Base-by-base conservation (phyloP, 2,113 vertebrate species). In the Cochlearius cochlearius region DNA sequence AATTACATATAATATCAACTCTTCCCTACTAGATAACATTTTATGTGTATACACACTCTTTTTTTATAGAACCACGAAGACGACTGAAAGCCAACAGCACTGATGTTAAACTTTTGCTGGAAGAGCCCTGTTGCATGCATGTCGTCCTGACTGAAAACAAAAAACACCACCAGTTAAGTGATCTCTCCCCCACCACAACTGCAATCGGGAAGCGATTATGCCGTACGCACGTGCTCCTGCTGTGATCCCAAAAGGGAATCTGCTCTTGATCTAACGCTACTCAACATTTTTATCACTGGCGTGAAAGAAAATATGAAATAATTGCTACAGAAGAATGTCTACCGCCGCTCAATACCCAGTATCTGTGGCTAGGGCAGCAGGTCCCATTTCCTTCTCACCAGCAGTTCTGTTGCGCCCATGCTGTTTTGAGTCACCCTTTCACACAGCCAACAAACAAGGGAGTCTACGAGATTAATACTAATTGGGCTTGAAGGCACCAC, bases 381-480 rank as follows among this genome's bases (percentile, higher is more conserved):
- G 60, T 67, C 36, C 26, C 22, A 3, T 12, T 55, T 45, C 64
- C 60, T 73, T 47, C 79, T 62, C 38, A 26, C 26, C 49, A 45
- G n/a, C 43, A 77, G 2, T 21, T 45, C 58, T 13, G 11, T 21
- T 75, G 20, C 0, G 0, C 15, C 19, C 8, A 1, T 8, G 25
- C 23, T 4, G 7, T 34, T 66, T 26, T 47, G 26, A 62, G 60
- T 47, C 60, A 59, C 19, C 17, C 45, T 63, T 49, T 59, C 49
- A 29, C 3, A 9, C 7, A 29, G 53, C 34, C 86, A 74, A 26
- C 39, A 26, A 41, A 60, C 29, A 64, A 58, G 26, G 11, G 22
- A n/a, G 36, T 4, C 25, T 5, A 32, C 0, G 3, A 68, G 14
- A 49, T 74, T 49, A 47, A 39, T 15, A 18, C 22, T n/a, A 64